Conservation (phyloP, 2,113 vertebrate species). For the Tragelaphus strepsiceros region DNA sequence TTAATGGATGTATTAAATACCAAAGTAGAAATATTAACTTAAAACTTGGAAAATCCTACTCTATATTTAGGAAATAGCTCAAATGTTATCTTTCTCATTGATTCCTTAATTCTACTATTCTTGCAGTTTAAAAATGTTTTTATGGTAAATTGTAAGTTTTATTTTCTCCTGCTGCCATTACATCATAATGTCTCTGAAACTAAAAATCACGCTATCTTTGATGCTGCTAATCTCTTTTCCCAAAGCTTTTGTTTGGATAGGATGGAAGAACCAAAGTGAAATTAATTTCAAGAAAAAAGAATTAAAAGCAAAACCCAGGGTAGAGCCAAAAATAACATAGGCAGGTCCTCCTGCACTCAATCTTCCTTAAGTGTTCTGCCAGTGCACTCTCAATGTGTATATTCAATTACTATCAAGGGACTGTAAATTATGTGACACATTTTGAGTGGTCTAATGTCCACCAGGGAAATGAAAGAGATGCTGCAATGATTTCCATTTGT, state of each 20-base stretch:
- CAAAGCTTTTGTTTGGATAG: constrained; percentile 41
- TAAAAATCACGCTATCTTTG: neutral
- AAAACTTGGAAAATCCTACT: neutral
- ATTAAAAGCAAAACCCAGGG: constrained; percentile 11
- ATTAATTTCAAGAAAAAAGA: constrained; percentile 36
- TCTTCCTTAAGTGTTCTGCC: constrained; percentile 51
- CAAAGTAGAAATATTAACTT: neutral
- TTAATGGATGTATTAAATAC: neutral
- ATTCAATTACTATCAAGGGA: constrained; percentile 57
- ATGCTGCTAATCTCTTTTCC: neutral
- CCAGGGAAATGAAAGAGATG: constrained; percentile 56
- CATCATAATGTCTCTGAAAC: neutral
- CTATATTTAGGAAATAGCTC: neutral
- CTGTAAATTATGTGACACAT: constrained; percentile 49
- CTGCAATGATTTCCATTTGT: constrained; percentile 64
- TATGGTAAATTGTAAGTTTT: neutral
- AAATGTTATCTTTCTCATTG: neutral
- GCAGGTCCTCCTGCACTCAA: neutral
- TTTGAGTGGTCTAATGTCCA: constrained; percentile 58
- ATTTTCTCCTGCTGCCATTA: neutral
- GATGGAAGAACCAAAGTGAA: constrained; percentile 1
- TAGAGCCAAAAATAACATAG: constrained; percentile 56
- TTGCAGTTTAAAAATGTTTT: neutral
- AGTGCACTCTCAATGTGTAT: constrained; percentile 35
- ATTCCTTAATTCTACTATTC: neutral